These are phyloP conservation scores for Burhinus bistriatus DNA, from an alignment of 2,113 vertebrate genomes.

Conservation along the genomic window DNA sequence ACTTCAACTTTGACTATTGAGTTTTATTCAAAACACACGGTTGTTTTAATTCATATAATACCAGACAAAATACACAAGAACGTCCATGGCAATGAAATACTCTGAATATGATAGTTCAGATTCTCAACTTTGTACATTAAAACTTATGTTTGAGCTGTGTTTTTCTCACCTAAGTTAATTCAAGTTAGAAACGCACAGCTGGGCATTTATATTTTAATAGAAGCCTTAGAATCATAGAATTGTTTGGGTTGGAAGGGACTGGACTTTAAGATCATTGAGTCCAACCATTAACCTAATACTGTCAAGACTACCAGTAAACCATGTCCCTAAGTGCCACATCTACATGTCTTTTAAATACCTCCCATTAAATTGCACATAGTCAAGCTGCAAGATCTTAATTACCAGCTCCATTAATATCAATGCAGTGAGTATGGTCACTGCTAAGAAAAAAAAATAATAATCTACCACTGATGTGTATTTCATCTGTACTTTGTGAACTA, in stretches of 20 bases:
- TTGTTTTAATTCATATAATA: not conserved
- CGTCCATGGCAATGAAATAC: not conserved
- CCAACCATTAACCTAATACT: not conserved
- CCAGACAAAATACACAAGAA: fast-evolving
- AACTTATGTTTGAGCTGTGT: not conserved
- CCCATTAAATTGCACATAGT: not conserved
- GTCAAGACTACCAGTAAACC: not conserved
- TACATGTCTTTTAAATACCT: not conserved
- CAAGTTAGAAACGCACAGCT: not conserved
- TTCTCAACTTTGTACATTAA: not conserved
- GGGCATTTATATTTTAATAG: not conserved
- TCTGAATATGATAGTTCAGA: not conserved
- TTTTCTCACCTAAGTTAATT: not conserved
- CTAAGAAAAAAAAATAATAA: not conserved
- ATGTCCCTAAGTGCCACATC: not conserved
- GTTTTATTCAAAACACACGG: not conserved
- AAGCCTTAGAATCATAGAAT: not conserved
- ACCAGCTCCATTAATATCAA: not conserved
- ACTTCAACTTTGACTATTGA: not conserved
- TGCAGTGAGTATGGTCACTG: not conserved
- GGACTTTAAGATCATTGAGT: not conserved
- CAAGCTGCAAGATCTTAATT: not conserved
- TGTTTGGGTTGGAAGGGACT: not conserved
- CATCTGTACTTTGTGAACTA: not conserved
- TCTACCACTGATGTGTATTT: not conserved